Evolutionary conservation across 2,113 vertebrate genomes (phyloP).

Genomic region (Ondatra zibethicus): DNA sequence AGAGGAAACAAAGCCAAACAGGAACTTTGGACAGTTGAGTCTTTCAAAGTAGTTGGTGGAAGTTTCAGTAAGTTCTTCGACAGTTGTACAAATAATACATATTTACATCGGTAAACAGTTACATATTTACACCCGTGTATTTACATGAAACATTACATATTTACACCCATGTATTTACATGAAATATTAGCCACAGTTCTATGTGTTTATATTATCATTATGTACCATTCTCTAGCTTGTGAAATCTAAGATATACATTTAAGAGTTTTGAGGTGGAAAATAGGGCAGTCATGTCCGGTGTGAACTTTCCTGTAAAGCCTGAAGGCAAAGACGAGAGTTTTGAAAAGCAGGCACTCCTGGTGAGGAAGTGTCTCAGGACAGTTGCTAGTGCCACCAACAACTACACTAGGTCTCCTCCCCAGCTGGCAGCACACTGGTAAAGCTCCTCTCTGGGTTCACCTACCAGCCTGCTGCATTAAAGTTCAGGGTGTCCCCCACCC

Average conservation of each 20-base stretch:
- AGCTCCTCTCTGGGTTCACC: not conserved
- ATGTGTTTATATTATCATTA: not conserved
- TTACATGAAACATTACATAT: not conserved
- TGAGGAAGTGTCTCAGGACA: not conserved
- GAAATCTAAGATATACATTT: not conserved
- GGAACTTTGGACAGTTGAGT: conserved; percentile 8
- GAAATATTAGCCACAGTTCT: conserved; percentile 13
- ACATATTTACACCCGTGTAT: not conserved
- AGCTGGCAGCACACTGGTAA: not conserved
- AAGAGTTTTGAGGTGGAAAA: not conserved
- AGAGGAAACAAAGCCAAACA: not conserved
- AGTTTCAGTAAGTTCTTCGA: not conserved
- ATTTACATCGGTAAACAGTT: not conserved
- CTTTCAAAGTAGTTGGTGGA: conserved; percentile 17
- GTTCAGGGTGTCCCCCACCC: not conserved
- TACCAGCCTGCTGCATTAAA: not conserved
- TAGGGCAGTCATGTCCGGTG: not conserved
- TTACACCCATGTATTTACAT: not conserved
- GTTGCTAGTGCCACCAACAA: not conserved
- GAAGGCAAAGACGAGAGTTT: not conserved
- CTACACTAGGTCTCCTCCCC: not conserved
- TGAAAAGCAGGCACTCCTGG: not conserved
- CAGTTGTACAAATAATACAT: not conserved
- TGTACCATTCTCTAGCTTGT: not conserved
- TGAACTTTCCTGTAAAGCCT: conserved; percentile 1